phyloP scores from a whole-genome alignment of 1,140 invertebrate genomes.

The Agrypnia vestita region DNA sequence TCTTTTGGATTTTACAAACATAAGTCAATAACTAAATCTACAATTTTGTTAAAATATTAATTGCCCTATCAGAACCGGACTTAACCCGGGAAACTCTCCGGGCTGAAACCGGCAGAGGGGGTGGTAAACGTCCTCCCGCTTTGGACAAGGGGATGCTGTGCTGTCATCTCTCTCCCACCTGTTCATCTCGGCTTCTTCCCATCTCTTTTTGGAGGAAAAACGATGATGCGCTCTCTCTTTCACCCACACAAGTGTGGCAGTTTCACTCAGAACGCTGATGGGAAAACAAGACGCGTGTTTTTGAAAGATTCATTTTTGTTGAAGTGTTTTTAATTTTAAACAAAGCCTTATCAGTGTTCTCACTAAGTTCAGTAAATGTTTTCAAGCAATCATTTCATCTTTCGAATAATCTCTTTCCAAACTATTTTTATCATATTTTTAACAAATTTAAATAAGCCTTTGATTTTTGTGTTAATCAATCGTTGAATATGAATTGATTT shows the following conservation, averaged over 20 bases:
- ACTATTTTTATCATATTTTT: too few species aligned
- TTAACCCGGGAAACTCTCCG: background rate
- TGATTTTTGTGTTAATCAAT: too few species aligned
- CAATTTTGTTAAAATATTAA: constrained; percentile 2
- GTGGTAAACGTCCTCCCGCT: constrained; percentile 10
- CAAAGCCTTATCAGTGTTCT: too few species aligned
- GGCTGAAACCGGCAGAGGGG: constrained; percentile 33
- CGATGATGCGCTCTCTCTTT: constrained; percentile 28
- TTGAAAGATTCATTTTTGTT: constrained; percentile 24
- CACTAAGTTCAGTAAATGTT: too few species aligned
- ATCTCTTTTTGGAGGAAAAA: constrained; percentile 14
- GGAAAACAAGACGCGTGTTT: constrained; percentile 38
- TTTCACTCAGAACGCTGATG: constrained; percentile 42
- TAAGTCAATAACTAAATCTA: background rate
- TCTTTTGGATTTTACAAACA: background rate
- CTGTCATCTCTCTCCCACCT: constrained; percentile 22
- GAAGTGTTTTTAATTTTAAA: background rate
- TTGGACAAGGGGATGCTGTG: constrained; percentile 34
- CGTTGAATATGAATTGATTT: too few species aligned
- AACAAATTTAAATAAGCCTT: too few species aligned
- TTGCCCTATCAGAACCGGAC: constrained; percentile 22
- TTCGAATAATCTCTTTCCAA: too few species aligned
- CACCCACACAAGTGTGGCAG: constrained; percentile 38
- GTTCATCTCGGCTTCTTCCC: background rate
- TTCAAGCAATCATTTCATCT: too few species aligned